A percentile compares a stretch with the other conserved stretches of the same genome.
Conservation (phyloP, 2,113 vertebrate species). For the Oreotrochilus melanogaster region DNA sequence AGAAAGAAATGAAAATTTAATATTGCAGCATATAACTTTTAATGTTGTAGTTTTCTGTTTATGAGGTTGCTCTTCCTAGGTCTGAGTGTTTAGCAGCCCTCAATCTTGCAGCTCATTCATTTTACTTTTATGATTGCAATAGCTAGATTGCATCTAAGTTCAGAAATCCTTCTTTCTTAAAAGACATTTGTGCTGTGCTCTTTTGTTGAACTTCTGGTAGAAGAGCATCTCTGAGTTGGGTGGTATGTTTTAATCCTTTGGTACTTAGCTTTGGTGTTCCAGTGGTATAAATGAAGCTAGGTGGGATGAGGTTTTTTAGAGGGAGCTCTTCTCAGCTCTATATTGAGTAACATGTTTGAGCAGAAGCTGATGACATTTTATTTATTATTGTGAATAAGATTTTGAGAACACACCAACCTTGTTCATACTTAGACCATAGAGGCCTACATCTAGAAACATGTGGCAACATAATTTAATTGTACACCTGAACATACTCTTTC, state of each 20-base stretch:
- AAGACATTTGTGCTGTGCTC: background rate
- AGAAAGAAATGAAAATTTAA: background rate
- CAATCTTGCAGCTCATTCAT: background rate
- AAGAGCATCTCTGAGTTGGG: background rate
- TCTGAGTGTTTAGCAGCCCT: background rate
- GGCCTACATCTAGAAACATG: background rate
- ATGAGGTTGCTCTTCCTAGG: background rate
- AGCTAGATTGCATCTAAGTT: background rate
- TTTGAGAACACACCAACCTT: background rate
- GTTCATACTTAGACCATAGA: background rate
- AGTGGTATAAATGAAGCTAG: background rate
- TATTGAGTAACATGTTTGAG: background rate
- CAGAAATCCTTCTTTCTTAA: background rate
- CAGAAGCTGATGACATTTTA: background rate
- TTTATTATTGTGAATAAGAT: background rate
- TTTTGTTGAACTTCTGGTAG: background rate
- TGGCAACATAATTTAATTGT: background rate
- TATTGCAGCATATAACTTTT: background rate
- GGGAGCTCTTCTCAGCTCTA: background rate
- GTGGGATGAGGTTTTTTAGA: background rate
- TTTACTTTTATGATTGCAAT: background rate
- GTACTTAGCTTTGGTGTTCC: background rate
- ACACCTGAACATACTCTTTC: background rate
- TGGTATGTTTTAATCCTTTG: background rate
- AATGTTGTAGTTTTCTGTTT: background rate